Percentiles rank a stretch among this genome's conserved stretches.
phyloP scores from a whole-genome alignment of 2,113 vertebrate genomes.

The Acrocephalus kingi region DNA sequence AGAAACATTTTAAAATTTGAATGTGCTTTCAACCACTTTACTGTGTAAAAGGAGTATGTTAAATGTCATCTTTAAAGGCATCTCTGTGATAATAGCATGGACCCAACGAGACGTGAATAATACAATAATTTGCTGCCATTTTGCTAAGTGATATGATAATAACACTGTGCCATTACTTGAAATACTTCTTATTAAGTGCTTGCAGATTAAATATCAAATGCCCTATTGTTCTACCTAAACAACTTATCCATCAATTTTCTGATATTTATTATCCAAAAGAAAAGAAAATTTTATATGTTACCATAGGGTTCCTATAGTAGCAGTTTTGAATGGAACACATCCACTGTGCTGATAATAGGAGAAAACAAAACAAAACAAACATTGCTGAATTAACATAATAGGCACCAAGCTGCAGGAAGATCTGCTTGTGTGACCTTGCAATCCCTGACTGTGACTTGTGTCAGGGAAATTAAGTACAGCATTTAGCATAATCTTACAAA shows the following conservation, averaged over 20 bases:
- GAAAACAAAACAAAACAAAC: slow-evolving; percentile 64
- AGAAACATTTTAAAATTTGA: slow-evolving; percentile 64
- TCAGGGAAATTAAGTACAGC: neutral
- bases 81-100: slow-evolving; percentile 58
- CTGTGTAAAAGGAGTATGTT: slow-evolving; percentile 58
- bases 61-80: slow-evolving; percentile 69
- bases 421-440: slow-evolving; percentile 4
- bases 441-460: neutral
- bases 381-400: slow-evolving; percentile 24
- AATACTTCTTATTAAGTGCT: slow-evolving; percentile 69
- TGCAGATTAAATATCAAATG: slow-evolving; percentile 68
- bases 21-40: slow-evolving; percentile 71
- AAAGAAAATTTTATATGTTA: slow-evolving; percentile 55
- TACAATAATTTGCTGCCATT: slow-evolving; percentile 72
- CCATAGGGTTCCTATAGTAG: slow-evolving; percentile 53
- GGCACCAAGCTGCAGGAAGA: neutral
- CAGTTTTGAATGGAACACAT: slow-evolving; percentile 46
- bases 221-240: slow-evolving; percentile 70
- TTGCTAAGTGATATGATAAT: slow-evolving; percentile 71
- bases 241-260: slow-evolving; percentile 69
- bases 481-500: neutral
- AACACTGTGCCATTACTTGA: slow-evolving; percentile 64
- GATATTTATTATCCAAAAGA: slow-evolving; percentile 70
- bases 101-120: slow-evolving; percentile 70
- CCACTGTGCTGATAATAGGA: neutral